Evolutionary conservation across 2,888 invertebrate species (phyloP).

Genomic region (Glyphotaelius pellucidus): DNA sequence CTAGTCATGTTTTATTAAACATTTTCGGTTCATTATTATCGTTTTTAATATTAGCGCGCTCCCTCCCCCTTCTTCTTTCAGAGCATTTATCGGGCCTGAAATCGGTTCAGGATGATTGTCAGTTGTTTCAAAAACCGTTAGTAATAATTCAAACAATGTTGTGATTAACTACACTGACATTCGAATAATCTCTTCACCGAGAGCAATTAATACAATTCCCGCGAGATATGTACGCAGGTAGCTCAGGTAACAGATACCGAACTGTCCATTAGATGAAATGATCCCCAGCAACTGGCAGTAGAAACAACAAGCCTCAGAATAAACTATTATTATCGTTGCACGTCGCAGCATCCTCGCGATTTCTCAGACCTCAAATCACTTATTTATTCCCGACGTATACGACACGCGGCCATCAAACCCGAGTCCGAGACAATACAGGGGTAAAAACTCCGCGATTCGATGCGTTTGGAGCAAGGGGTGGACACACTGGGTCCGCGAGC

Average conservation of each 20-base stretch:
- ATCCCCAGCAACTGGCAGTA: background rate
- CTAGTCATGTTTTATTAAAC: too few species aligned
- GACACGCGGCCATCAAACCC: constrained; percentile 36
- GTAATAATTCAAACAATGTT: background rate
- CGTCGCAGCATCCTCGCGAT: constrained; percentile 13
- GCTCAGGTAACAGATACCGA: background rate
- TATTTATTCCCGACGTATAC: constrained; percentile 17
- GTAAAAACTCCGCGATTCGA: constrained; percentile 20
- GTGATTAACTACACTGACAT: background rate
- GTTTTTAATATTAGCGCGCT: too few species aligned
- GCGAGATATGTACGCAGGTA: background rate
- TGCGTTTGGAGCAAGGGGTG: background rate
- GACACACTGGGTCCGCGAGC: background rate
- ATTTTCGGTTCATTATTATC: too few species aligned
- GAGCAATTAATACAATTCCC: background rate
- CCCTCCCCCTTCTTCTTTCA: too few species aligned
- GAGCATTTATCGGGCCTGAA: too few species aligned
- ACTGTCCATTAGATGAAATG: background rate
- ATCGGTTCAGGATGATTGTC: background rate
- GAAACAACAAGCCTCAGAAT: background rate
- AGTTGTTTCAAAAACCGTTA: background rate
- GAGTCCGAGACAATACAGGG: constrained; percentile 24
- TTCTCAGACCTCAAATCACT: constrained; percentile 17
- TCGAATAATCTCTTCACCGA: background rate
- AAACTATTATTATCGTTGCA: background rate